Evolutionary conservation across 2,797 vertebrate species (phyloP).

Genomic region (Hydrophis major): DNA sequence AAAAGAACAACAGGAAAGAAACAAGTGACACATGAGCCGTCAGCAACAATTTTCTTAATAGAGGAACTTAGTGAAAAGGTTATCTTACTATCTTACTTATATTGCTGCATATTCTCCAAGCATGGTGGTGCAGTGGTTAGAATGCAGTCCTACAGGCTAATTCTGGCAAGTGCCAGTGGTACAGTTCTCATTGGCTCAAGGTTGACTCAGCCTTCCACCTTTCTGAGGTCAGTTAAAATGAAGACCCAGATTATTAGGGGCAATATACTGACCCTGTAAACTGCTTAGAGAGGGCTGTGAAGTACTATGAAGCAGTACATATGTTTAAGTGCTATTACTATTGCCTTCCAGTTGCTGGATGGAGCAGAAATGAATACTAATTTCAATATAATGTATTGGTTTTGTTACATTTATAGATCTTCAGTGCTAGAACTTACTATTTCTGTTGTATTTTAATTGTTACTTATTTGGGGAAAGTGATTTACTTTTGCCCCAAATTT

Average conservation of each 20-base stretch:
- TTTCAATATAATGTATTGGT: not conserved
- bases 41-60: constrained; percentile 76
- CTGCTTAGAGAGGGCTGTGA: not conserved
- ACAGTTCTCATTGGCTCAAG: not conserved
- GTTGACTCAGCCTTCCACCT: not conserved
- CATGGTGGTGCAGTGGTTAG: not conserved
- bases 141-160: not conserved
- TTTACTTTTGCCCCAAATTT: not conserved
- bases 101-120: not conserved
- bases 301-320: not conserved
- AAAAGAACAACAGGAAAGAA: constrained; percentile 45
- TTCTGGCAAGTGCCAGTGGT: not conserved
- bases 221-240: not conserved
- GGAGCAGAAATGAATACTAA: not conserved
- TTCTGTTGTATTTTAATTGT: not conserved
- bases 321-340: not conserved
- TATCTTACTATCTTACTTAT: not conserved
- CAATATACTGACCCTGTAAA: not conserved
- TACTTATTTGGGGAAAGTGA: not conserved
- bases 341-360: not conserved
- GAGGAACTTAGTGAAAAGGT: constrained; percentile 85
- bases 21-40: constrained; percentile 52
- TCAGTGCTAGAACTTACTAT: not conserved
- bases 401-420: not conserved
- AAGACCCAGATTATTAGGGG: not conserved